Conservation (phyloP, 2,888 invertebrate species). For the Pammene fasciana region DNA sequence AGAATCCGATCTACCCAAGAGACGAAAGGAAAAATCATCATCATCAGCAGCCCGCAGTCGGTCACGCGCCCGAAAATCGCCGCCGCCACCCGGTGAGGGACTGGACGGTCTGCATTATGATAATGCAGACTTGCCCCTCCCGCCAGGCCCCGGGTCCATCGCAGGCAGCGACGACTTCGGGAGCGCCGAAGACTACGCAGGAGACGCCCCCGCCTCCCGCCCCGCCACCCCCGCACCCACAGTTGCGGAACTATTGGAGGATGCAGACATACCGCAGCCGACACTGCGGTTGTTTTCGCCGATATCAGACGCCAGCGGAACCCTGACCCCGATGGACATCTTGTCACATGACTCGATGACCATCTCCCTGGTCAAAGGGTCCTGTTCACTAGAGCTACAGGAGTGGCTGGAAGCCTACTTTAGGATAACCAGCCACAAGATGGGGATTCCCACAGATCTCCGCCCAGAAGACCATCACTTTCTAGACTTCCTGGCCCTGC, state of each 20-base stretch:
- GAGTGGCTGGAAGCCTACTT: background rate
- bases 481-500: background rate
- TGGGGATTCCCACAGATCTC: background rate
- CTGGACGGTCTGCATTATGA: background rate
- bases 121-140: background rate
- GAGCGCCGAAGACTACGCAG: background rate
- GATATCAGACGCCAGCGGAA: background rate
- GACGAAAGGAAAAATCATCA: too few relatives aligned
- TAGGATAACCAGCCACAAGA: background rate
- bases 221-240: background rate
- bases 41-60: too few relatives aligned
- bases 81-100: background rate
- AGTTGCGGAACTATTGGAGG: background rate
- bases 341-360: background rate
- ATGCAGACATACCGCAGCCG: background rate
- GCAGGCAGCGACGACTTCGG: background rate
- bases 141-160: background rate
- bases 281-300: background rate
- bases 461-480: background rate
- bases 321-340: background rate
- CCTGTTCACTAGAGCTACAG: background rate
- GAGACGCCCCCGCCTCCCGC: background rate
- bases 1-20: too few relatives aligned
- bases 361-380: too few relatives aligned
- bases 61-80: background rate